Percentiles rank a stretch among this genome's conserved stretches.
phyloP scores from a whole-genome alignment of 2,797 vertebrate genomes.

The Myotis vivesi region DNA sequence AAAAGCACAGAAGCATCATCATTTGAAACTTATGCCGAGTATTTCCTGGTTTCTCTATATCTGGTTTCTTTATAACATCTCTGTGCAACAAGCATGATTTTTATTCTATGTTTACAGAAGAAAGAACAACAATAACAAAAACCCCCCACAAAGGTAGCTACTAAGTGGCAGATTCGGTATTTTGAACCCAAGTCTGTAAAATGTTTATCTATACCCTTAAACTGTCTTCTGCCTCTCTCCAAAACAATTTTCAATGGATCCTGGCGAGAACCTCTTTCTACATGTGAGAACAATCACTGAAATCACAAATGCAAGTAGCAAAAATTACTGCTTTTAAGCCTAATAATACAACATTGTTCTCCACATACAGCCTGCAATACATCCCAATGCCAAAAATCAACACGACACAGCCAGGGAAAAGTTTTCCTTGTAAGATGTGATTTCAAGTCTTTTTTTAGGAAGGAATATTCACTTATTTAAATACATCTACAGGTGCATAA shows the following conservation, averaged over 20 bases:
- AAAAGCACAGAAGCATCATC: neutral
- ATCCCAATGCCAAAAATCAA: constrained; percentile 10
- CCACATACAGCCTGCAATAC: neutral
- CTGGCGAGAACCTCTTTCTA: neutral
- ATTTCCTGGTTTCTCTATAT: neutral
- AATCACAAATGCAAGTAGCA: neutral
- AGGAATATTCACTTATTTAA: constrained; percentile 15
- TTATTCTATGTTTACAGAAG: constrained; percentile 19
- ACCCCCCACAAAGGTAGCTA: neutral
- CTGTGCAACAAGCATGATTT: neutral
- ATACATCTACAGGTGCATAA: neutral
- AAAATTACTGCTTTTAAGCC: constrained; percentile 34
- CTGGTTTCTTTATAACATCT: neutral
- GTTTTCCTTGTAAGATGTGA: constrained; percentile 13
- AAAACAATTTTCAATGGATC: neutral
- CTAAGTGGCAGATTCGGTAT: neutral
- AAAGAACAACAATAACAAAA: neutral
- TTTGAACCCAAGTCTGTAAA: neutral
- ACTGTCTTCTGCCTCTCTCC: neutral
- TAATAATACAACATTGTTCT: constrained; percentile 26
- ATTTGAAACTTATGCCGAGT: neutral
- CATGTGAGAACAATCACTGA: neutral
- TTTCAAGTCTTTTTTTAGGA: neutral
- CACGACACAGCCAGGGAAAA: neutral
- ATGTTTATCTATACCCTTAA: neutral